Evolutionary conservation across 1,140 invertebrate species (phyloP).

Genomic region (Ceratina australensis): DNA sequence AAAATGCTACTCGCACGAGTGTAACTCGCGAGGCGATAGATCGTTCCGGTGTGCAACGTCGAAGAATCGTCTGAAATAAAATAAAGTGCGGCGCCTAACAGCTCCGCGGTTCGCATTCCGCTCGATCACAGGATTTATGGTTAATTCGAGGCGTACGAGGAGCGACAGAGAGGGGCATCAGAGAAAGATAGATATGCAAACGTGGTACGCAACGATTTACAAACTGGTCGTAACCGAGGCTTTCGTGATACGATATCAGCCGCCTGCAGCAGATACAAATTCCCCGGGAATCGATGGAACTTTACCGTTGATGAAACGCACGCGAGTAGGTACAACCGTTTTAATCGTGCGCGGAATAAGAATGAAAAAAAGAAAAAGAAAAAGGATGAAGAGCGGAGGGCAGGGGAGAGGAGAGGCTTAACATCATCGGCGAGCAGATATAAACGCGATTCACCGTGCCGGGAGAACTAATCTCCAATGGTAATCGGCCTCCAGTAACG

Average conservation of each 20-base stretch:
- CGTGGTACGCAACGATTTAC: slow-evolving; percentile 6
- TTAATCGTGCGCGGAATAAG: slow-evolving; percentile 4
- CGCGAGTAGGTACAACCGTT: slow-evolving; percentile 19
- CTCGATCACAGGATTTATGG: slow-evolving; percentile 33
- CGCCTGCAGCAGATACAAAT: slow-evolving; percentile 18
- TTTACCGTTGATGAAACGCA: slow-evolving; percentile 41
- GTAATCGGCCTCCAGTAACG: slow-evolving; percentile 69
- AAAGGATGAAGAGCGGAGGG: too few relatives aligned
- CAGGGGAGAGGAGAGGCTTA: not conserved
- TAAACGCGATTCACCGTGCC: slow-evolving; percentile 64
- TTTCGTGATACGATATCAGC: slow-evolving; percentile 27
- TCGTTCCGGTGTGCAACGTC: not conserved
- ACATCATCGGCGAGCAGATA: slow-evolving; percentile 46
- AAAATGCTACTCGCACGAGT: not conserved
- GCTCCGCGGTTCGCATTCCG: slow-evolving; percentile 5
- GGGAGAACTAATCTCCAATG: slow-evolving; percentile 75
- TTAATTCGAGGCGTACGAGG: slow-evolving; percentile 8
- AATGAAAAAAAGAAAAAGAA: not conserved
- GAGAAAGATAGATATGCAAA: not conserved
- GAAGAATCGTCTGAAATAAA: not conserved
- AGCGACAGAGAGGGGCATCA: too few relatives aligned
- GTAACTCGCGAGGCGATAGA: not conserved
- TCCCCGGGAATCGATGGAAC: slow-evolving; percentile 33
- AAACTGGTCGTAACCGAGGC: not conserved
- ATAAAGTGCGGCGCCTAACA: not conserved